Base-by-base conservation (phyloP, 2,888 invertebrate genomes). In the Clistopyga incitator region DNA sequence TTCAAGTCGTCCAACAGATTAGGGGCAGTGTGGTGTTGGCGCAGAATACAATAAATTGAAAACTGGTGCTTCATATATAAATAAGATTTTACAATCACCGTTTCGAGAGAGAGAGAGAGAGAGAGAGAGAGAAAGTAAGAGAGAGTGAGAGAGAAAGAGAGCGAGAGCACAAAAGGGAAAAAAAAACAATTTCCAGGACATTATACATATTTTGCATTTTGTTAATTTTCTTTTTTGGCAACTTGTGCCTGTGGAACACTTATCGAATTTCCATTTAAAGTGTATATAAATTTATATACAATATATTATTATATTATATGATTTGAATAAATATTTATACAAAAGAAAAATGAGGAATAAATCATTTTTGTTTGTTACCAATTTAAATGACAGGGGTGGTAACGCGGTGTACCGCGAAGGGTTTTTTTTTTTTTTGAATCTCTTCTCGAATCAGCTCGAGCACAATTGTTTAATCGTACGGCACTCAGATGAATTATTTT, bases 201-300 rank as follows among this genome's bases (percentile, higher is more conserved):
- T 88, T 87, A 84, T 85, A 84, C 68, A 85, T 83, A 86, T 85
- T 87, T 89, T 88, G 85, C 88, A 89, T 88, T 90, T 89, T 89
- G 81, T 87, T 86, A 85, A 82, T 84, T 82, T 85, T 85, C 82
- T 77, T 87, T 90, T 85, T 91, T 92, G 92, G 92, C 92, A 92
- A 92, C 92, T 93, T 93, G 93, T 93, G 93, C 93, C 93, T 92
- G 93, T 93, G 93, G 93, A 93, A 92, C 92, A 92, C 88, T 91
- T 90, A 90, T 90, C 86, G 88, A 89, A 86, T 86, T 89, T 90
- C 88, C 89, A 89, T 88, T 87, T 85, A 78, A 89, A 84, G 82
- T 89, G 86, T 89, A 88, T 88, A 85, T 86, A 88, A 84, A 84
- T 85, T 87, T 87, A 85, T 88, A 86, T 84, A 80, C 81, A 85